Conservation (phyloP, 2,113 vertebrate species). For the Ceyx melanurus region DNA sequence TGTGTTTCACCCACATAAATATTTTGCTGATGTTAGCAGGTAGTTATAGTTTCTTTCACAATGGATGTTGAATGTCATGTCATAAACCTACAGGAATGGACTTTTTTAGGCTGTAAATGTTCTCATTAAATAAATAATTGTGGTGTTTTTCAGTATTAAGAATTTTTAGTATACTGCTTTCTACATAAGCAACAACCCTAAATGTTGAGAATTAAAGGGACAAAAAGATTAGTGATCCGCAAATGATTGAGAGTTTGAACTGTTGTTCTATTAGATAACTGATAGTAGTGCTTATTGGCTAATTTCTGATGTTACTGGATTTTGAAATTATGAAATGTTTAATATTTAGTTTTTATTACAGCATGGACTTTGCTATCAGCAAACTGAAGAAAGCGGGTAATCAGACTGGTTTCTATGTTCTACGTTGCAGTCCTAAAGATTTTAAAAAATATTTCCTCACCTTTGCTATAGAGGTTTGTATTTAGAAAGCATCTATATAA, state of each 20-base stretch:
- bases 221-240: background rate
- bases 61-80: background rate
- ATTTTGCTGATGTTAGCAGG: background rate
- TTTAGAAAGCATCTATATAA: background rate
- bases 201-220: background rate
- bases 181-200: background rate
- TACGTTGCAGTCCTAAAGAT: slow-evolving; percentile 94
- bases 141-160: background rate
- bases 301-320: background rate
- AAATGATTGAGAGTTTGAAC: background rate
- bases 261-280: background rate
- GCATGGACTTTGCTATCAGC: slow-evolving; percentile 91
- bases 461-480: slow-evolving; percentile 92
- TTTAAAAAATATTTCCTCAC: slow-evolving; percentile 96
- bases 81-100: background rate
- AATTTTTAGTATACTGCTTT: background rate
- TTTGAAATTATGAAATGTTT: background rate
- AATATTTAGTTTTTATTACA: slow-evolving; percentile 66
- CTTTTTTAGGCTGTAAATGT: background rate
- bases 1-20: background rate
- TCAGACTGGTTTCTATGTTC: slow-evolving; percentile 89
- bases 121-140: background rate
- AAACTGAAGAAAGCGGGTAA: slow-evolving; percentile 90
- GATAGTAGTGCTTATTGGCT: background rate
- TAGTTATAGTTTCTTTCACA: background rate